A percentile compares a stretch with the other conserved stretches of the same genome.
phyloP scores from a whole-genome alignment of 2,113 vertebrate genomes.

The Erythrolamprus reginae region DNA sequence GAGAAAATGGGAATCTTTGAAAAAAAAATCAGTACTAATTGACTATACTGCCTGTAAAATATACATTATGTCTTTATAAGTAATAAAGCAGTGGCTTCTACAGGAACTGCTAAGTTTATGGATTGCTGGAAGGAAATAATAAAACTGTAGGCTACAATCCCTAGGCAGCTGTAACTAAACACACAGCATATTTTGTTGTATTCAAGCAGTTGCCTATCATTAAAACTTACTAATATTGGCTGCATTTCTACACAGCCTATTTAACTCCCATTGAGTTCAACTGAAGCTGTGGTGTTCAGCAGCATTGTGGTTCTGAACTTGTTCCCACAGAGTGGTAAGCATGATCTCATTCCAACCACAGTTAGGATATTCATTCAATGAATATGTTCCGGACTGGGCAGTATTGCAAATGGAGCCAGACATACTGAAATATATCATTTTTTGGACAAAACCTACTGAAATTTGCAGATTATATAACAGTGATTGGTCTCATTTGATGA shows the following conservation, averaged over 20 bases:
- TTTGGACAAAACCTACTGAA: background rate
- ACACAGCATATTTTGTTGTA: constrained; percentile 2
- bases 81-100: constrained; percentile 46
- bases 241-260: background rate
- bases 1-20: background rate
- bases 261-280: background rate
- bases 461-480: too few relatives aligned
- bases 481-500: too few relatives aligned
- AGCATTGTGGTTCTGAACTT: background rate
- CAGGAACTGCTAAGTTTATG: constrained; percentile 60
- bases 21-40: background rate
- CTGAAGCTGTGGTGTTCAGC: background rate
- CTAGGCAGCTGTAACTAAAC: constrained; percentile 46
- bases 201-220: constrained; percentile 13
- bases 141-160: constrained; percentile 53
- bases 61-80: background rate
- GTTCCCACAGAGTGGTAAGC: background rate
- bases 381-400: background rate
- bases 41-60: background rate
- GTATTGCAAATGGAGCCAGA: background rate
- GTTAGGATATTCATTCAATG: background rate
- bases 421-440: background rate
- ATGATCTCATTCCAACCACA: background rate
- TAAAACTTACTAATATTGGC: constrained; percentile 3
- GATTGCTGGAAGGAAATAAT: constrained; percentile 51